phyloP scores from a whole-genome alignment of 2,888 invertebrate genomes.

The Xestia c-nigrum region DNA sequence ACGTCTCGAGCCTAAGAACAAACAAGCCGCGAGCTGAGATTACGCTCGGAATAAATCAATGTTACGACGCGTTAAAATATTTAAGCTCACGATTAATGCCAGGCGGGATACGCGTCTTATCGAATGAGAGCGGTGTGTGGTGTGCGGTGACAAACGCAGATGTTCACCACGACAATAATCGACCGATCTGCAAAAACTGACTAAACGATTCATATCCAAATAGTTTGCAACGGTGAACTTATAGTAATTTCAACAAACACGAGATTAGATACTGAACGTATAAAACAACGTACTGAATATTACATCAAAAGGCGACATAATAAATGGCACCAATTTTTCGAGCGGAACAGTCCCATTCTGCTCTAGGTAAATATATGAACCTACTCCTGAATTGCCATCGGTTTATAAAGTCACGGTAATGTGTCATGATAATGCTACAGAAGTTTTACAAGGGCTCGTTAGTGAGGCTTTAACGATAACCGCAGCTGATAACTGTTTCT shows the following conservation, averaged over 20 bases:
- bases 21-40: conserved; percentile 89
- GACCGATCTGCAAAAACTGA: conserved; percentile 61
- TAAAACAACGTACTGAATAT: conserved; percentile 22
- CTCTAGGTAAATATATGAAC: conserved; percentile 69
- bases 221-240: neutral
- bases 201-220: conserved; percentile 6
- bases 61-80: conserved; percentile 90
- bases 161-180: conserved; percentile 74
- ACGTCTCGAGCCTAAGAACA: conserved; percentile 89
- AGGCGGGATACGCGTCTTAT: conserved; percentile 82
- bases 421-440: conserved; percentile 84
- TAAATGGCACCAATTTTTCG: conserved; percentile 51
- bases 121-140: conserved; percentile 72
- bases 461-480: conserved; percentile 87
- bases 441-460: conserved; percentile 88
- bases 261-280: neutral
- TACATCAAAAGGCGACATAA: conserved; percentile 23
- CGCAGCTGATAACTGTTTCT: conserved; percentile 88
- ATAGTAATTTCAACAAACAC: neutral
- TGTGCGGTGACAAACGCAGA: conserved; percentile 72
- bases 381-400: conserved; percentile 81
- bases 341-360: conserved; percentile 24
- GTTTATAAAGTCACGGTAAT: conserved; percentile 82
- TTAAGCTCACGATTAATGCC: conserved; percentile 90
- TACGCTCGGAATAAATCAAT: conserved; percentile 90